phyloP scores from a whole-genome alignment of 2,797 vertebrate genomes.

The Craterocephalus amniculus region DNA sequence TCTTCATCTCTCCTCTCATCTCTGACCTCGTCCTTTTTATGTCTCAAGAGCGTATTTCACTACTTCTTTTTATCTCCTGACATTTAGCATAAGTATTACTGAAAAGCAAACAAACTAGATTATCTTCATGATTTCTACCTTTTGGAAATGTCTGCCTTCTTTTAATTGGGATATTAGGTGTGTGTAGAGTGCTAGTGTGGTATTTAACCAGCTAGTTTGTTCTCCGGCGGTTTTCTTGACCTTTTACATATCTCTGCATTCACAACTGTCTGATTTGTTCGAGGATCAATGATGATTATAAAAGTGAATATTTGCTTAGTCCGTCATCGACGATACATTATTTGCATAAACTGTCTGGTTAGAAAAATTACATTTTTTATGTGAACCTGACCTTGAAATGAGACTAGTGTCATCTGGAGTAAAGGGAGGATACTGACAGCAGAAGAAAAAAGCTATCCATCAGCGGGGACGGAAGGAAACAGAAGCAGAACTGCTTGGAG shows the following conservation, averaged over 20 bases:
- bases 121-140: constrained; percentile 13
- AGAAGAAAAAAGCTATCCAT: constrained; percentile 44
- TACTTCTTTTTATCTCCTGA: constrained; percentile 7
- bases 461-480: constrained; percentile 28
- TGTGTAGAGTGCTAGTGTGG: background rate
- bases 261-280: constrained; percentile 23
- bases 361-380: constrained; percentile 41
- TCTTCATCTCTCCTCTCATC: constrained; percentile 45
- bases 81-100: constrained; percentile 4
- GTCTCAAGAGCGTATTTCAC: constrained; percentile 17
- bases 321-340: constrained; percentile 39
- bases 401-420: constrained; percentile 31
- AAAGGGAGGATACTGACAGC: background rate
- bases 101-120: constrained; percentile 16
- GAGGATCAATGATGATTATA: constrained; percentile 33
- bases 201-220: constrained; percentile 35
- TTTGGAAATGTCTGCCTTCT: constrained; percentile 28
- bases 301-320: constrained; percentile 22
- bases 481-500: constrained; percentile 53
- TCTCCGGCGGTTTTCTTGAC: constrained; percentile 52
- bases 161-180: constrained; percentile 37
- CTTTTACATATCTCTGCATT: constrained; percentile 37
- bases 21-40: constrained; percentile 11
- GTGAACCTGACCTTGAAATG: constrained; percentile 59
- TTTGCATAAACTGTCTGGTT: constrained; percentile 46